Conservation (phyloP, 2,797 vertebrate species). For the Picus viridis region DNA sequence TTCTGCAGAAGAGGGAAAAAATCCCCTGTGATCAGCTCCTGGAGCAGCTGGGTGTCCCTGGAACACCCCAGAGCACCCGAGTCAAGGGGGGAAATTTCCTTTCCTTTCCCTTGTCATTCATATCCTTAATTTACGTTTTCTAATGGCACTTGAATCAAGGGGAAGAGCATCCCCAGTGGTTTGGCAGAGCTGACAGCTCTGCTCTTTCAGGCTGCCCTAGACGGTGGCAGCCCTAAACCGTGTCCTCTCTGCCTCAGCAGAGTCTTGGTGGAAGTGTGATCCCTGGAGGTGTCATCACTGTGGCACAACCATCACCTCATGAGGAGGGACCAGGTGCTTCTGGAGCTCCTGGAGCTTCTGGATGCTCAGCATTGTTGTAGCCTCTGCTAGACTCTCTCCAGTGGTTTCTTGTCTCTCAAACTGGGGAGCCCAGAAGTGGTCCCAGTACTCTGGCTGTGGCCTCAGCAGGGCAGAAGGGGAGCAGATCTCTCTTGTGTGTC, state of each 20-base stretch:
- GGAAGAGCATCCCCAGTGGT: background rate
- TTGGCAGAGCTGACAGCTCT: background rate
- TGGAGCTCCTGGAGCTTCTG: background rate
- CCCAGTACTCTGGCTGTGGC: too few relatives aligned
- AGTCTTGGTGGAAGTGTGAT: background rate
- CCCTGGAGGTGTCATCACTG: background rate
- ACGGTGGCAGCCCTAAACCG: background rate
- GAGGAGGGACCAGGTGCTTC: background rate
- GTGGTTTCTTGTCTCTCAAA: too few relatives aligned
- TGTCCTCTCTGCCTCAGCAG: background rate
- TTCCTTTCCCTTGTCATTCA: background rate
- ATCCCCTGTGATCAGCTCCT: background rate
- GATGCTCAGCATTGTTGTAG: too few relatives aligned
- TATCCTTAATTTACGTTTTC: background rate
- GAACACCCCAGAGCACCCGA: rapidly evolving
- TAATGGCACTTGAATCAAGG: rapidly evolving
- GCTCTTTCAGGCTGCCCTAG: background rate
- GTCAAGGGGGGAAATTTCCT: background rate
- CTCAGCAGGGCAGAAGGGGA: too few relatives aligned
- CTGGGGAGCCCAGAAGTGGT: too few relatives aligned
- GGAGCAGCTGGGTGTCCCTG: background rate
- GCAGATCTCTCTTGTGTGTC: background rate
- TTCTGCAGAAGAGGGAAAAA: background rate
- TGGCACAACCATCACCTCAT: background rate
- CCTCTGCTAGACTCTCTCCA: too few relatives aligned